Evolutionary conservation across 2,797 vertebrate species (phyloP), one percentile per base, ranked within the genome.

Genomic region (Trichosurus vulpecula): DNA sequence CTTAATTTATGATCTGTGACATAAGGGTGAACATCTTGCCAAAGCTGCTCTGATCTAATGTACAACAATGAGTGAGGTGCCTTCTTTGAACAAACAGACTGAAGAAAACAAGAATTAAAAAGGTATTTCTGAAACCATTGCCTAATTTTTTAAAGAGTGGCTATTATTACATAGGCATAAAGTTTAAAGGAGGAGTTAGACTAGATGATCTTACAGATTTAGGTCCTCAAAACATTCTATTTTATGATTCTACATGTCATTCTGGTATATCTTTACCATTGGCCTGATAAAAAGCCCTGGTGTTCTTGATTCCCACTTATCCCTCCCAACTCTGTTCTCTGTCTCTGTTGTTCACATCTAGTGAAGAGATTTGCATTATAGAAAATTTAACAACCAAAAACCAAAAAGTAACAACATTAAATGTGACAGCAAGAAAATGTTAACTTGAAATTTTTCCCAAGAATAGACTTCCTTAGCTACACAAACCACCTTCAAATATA

Each of bases 381-480:
- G 31, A 66, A 66, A 66, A 66, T n/a, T n/a, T 66, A 66, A n/a
- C 35, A 66, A n/a, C 61, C 61, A 66, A 66, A 92, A 94, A 93
- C 90, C 31, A 94, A 10, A 35, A 93, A 94, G 57, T 91, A 90
- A 93, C 0, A 94, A 57, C 89, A 94, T 91, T 89, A 93, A 94
- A 51, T 95, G 3, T 92, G 6, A 92, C 51, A 52, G 89, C 51
- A 90, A 66, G 22, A 51, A 90, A 94, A 91, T 94, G 41, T 91
- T 96, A 95, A 51, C 52, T 31, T 97, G 55, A 94, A 96, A 95
- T 92, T 53, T 56, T 56, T 54, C 27, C 35, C 58, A 54, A 74
- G 41, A 94, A 91, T 1, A 94, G 94, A 87, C 31, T 90, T 91
- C 57, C 91, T 90, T 92, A 90, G 27, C 74, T 93, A 92, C 57